These are phyloP conservation scores for Stictonetta naevosa DNA, from an alignment of 2,113 vertebrate species.

Conservation along the genomic window DNA sequence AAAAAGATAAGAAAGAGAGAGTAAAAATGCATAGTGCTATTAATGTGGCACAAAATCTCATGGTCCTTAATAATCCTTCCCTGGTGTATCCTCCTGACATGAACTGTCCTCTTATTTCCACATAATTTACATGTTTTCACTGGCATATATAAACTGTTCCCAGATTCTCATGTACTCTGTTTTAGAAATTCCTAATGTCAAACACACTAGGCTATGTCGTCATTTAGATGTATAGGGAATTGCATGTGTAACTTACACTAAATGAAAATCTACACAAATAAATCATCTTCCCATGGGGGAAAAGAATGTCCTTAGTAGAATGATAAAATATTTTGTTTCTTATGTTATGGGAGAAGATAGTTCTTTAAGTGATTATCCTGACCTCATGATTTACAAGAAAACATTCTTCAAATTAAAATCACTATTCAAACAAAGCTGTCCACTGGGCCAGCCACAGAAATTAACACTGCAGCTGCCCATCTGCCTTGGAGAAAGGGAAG, in stretches of 20 bases:
- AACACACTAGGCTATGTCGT: background rate
- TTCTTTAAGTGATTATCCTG: background rate
- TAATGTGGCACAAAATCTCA: rapidly evolving
- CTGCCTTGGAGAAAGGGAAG: background rate
- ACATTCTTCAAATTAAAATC: background rate
- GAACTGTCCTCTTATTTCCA: background rate
- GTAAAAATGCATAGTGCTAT: rapidly evolving
- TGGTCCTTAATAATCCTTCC: background rate
- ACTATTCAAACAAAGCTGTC: background rate
- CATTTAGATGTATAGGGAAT: background rate
- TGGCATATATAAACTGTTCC: background rate
- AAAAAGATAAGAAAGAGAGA: background rate
- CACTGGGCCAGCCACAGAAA: background rate
- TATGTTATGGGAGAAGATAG: background rate
- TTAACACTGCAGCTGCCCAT: background rate
- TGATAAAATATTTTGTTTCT: slow-evolving; percentile 9
- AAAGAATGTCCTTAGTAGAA: background rate
- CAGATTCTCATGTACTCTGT: background rate
- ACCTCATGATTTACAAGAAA: background rate
- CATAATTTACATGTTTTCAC: background rate
- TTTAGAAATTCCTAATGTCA: background rate
- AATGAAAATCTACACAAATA: background rate
- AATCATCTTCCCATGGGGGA: background rate
- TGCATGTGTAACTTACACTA: background rate
- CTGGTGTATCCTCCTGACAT: rapidly evolving